A percentile compares a stretch with the other conserved stretches of the same genome.
These are phyloP conservation scores for Galerucella nymphaeae DNA, from an alignment of 2,888 invertebrate species.

Conservation along the genomic window DNA sequence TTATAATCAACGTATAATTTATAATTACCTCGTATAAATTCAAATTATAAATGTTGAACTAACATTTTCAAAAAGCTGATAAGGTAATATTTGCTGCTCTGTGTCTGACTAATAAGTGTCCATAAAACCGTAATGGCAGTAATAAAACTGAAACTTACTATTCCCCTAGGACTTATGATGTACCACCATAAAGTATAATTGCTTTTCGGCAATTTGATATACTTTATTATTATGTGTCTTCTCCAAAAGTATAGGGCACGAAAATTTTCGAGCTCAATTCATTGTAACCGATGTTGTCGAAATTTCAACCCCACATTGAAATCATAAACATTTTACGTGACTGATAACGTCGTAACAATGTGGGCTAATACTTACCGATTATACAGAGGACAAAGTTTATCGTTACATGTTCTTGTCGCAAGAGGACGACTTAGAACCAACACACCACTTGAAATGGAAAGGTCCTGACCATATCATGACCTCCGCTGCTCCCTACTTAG, in stretches of 20 bases:
- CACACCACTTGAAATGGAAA: too few relatives aligned
- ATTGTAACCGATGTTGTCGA: constrained; percentile 16
- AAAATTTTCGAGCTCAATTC: constrained; percentile 29
- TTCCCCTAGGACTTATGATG: constrained; percentile 12
- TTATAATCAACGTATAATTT: background rate
- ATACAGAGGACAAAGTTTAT: too few relatives aligned
- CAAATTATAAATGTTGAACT: background rate
- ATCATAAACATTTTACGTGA: too few relatives aligned
- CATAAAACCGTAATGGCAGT: constrained; percentile 11
- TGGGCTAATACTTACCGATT: too few relatives aligned
- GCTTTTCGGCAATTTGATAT: constrained; percentile 36
- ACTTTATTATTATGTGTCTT: constrained; percentile 35
- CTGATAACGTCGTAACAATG: too few relatives aligned
- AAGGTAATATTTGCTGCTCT: constrained; percentile 6
- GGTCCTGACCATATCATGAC: too few relatives aligned
- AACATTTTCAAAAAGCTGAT: background rate
- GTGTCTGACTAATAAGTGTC: constrained; percentile 5
- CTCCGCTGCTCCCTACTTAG: too few relatives aligned
- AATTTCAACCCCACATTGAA: background rate
- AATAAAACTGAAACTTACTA: constrained; percentile 11
- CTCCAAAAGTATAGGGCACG: constrained; percentile 21
- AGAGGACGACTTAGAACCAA: too few relatives aligned
- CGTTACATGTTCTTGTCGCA: too few relatives aligned
- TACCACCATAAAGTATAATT: constrained; percentile 33
- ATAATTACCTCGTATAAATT: background rate